These are phyloP conservation scores for Toxotes chatareus DNA, from an alignment of 2,113 vertebrate genomes.

Conservation along the genomic window DNA sequence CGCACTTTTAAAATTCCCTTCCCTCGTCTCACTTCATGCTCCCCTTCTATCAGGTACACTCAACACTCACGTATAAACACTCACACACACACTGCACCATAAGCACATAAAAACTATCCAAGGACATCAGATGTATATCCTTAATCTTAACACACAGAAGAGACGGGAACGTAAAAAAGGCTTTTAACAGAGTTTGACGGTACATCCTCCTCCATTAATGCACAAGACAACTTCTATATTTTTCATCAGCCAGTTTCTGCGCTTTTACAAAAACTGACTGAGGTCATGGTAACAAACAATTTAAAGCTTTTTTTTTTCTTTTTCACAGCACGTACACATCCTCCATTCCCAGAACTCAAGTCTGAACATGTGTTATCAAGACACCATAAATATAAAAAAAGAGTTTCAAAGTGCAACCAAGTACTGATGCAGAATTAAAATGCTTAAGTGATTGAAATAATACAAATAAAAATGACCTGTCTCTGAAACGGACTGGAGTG, in stretches of 20 bases:
- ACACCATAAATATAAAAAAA: no score
- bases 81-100: background rate
- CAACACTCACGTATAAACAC: background rate
- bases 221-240: background rate
- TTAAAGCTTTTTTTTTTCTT: background rate
- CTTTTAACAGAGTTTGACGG: slow-evolving; percentile 23
- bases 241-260: background rate
- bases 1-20: slow-evolving; percentile 41
- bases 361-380: no score
- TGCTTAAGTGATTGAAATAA: no score
- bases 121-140: slow-evolving; percentile 22
- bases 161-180: background rate
- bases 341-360: no score
- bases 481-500: no score
- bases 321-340: background rate
- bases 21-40: slow-evolving; percentile 26
- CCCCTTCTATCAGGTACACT: slow-evolving; percentile 18
- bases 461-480: no score
- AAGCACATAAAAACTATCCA: slow-evolving; percentile 11
- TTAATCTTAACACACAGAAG: background rate
- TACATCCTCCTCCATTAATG: background rate
- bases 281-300: background rate
- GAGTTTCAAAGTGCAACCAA: no score
- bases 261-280: background rate
- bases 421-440: no score